Conservation (phyloP, 1,140 invertebrate species). For the Phymorhynchus buccinoides region DNA sequence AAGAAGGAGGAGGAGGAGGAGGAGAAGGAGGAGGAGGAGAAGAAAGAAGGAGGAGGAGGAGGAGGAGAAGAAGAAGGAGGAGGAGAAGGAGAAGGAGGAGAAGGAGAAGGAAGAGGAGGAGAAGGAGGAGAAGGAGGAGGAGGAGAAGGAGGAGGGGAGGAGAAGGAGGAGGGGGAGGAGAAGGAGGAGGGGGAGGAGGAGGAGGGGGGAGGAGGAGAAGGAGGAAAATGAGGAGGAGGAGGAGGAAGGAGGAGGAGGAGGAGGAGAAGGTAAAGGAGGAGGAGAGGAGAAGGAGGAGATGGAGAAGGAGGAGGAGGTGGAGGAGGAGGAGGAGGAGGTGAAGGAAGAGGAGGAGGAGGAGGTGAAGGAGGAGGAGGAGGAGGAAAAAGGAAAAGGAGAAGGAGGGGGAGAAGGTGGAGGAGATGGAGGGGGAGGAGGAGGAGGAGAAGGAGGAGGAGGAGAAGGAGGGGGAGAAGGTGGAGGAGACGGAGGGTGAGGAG, state of each 20-base stretch:
- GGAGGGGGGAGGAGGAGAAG: no score
- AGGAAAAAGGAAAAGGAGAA: background rate
- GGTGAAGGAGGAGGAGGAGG: background rate
- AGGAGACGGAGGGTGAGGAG: background rate
- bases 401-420: background rate
- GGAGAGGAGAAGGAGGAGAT: no score
- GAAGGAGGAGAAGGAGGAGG: background rate
- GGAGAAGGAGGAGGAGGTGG: no score
- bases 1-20: background rate
- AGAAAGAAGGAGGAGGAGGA: background rate
- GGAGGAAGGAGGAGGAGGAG: no score
- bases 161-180: no score
- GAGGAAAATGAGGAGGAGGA: no score
- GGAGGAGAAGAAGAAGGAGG: background rate
- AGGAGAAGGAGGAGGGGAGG: background rate
- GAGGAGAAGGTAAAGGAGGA: no score
- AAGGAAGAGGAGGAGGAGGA: background rate
- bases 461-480: background rate
- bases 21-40: background rate
- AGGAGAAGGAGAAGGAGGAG: background rate
- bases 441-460: background rate
- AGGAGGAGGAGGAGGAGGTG: no score
- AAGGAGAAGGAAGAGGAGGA: background rate
- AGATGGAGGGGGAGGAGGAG: background rate
- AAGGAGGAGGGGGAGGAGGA: no score